Base-by-base conservation (phyloP, 2,888 invertebrate genomes). In the Autographa gamma region DNA sequence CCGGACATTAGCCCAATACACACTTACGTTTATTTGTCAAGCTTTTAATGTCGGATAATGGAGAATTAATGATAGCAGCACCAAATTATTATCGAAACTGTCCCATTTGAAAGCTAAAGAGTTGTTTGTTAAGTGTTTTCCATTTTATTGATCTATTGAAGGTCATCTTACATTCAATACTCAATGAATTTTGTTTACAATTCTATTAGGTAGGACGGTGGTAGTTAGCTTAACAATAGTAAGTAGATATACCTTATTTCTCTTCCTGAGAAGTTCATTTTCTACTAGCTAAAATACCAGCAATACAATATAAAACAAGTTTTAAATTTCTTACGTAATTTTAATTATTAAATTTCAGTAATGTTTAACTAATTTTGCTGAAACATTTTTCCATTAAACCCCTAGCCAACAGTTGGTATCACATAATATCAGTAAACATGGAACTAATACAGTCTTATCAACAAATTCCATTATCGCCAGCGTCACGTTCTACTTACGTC, bases 381-480 rank as follows among this genome's bases (percentile, higher is more conserved):
- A 2, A 2, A 38, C 38, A 38, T 38, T 38, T 38, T 38, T 38
- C 38, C 11, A 38, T n/a, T 43, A 48, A 48, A 48, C n/a, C 48
- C n/a, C 5, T n/a, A n/a, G 48, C 8, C n/a, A 5, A n/a, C 5
- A 5, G 16, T 48, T 48, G 6, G n/a, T 48, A 8, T n/a, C n/a
- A n/a, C n/a, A n/a, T 48, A 48, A 48, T 48, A 48, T 48, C 48
- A 48, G 48, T n/a, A 48, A n/a, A 48, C 16, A n/a, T 7, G 16
- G 7, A 48, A 48, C n/a, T 4, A n/a, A 48, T n/a, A 48, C 48
- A 48, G n/a, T 48, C n/a, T 48, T 48, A 48, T 48, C 48, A n/a
- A n/a, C n/a, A 48, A 48, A 48, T n/a, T 48, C 48, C 48, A 48
- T 48, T 48, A 48, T 48, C 48, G 48, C n/a, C n/a, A n/a, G 48